Evolutionary conservation across 1,140 invertebrate species (phyloP), one percentile per base, ranked within the genome.

Genomic region (Papilio polyxenes): DNA sequence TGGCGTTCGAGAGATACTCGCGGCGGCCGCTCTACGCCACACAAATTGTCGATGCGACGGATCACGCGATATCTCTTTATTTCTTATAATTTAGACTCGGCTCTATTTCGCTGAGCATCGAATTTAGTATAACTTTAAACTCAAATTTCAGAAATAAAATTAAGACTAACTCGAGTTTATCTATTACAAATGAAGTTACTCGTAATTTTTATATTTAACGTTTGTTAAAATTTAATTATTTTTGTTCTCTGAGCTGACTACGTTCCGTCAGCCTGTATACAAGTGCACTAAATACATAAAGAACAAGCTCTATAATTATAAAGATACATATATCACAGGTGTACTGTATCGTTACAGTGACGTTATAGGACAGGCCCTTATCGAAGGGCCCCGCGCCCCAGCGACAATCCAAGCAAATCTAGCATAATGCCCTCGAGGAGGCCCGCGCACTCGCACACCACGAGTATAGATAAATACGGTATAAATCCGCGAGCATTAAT

Each of bases 1-100:
- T 85, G 87, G 84, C 86, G 85, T 87, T 89, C 88, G 83, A 85
- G 84, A 85, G 84, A 85, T 86, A 85, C 65, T 37, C 65, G 31
- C 65, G 82, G 85, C 85, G 17, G 40, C 40, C 40, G 56, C 2
- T 51, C 56, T 17, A n/a, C 56, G 17, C n/a, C 17, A 17, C 17
- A 59, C 83, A 83, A 87, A 88, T 85, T 85, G 88, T 81, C 85
- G 83, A 87, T 88, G 83, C 84, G 80, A 53, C 77, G 81, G 82
- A 83, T 83, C 23, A 79, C 81, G 62, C 72, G 77, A 79, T 79
- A 79, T 79, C 56, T 62, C 77, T 79, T 79, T 79, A 79, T 79
- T 44, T 79, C 77, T 79, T 48, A 79, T 62, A 79, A 79, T 78
- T 59, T 59, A 62, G 53, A 17, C 65, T 62, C 9, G 17, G 62